Conservation (phyloP, 2,113 vertebrate genomes). For the Eretmochelys imbricata region DNA sequence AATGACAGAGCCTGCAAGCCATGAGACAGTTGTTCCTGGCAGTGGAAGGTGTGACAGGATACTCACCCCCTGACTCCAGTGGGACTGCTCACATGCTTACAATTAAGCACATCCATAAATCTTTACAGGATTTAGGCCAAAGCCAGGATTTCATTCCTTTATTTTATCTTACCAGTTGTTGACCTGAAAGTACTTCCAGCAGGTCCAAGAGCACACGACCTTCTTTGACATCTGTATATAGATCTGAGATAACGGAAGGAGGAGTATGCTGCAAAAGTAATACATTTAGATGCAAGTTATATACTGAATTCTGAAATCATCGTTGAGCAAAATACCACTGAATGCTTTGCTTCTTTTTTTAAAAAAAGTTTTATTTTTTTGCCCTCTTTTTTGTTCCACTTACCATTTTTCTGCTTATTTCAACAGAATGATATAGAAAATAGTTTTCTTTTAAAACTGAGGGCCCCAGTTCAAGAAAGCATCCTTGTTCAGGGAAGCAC, state of each 20-base stretch:
- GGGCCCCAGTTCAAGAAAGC: not conserved
- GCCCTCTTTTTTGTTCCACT: not conserved
- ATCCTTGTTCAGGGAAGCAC: not conserved
- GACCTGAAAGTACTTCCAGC: constrained; percentile 93
- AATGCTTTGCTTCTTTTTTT: not conserved
- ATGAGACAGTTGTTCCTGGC: not conserved
- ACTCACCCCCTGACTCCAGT: not conserved
- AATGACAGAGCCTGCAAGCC: not conserved
- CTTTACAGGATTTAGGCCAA: not conserved
- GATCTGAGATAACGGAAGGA: constrained; percentile 84
- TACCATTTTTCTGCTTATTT: not conserved
- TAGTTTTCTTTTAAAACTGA: not conserved
- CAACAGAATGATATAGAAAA: not conserved
- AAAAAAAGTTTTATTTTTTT: not conserved
- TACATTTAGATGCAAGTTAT: constrained; percentile 6
- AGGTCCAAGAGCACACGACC: constrained; percentile 92
- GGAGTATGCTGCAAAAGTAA: constrained; percentile 82
- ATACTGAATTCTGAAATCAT: not conserved
- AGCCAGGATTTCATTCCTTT: constrained; percentile 28
- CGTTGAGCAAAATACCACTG: not conserved
- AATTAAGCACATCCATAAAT: constrained; percentile 28
- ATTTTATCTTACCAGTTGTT: constrained; percentile 86
- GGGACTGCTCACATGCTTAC: not conserved
- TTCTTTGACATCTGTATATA: constrained; percentile 90
- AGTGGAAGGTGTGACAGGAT: not conserved